These are phyloP conservation scores for Onychostruthus taczanowskii DNA, from an alignment of 2,113 vertebrate genomes.

Conservation along the genomic window DNA sequence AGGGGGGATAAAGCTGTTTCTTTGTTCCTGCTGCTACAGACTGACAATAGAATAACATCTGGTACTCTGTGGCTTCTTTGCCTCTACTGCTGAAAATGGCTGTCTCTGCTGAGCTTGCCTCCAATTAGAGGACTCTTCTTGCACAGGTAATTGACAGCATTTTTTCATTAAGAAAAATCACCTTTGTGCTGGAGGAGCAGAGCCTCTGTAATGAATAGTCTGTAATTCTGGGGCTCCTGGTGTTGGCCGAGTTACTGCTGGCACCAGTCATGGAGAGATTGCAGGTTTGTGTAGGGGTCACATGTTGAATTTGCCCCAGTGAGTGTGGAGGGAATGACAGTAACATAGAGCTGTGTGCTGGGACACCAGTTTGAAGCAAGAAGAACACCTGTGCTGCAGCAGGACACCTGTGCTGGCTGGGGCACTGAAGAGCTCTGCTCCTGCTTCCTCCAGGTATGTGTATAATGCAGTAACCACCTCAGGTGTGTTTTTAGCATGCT, in stretches of 20 bases:
- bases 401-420: background rate
- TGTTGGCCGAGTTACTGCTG: background rate
- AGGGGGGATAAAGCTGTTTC: background rate
- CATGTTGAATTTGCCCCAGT: no score
- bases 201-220: background rate
- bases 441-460: background rate
- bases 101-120: background rate
- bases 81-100: background rate
- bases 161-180: background rate
- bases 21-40: background rate
- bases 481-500: background rate
- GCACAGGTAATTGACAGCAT: no score
- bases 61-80: background rate
- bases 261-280: accelerated
- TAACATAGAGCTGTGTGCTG: background rate
- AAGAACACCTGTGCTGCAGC: background rate
- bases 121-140: background rate
- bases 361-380: background rate
- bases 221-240: no score
- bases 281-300: background rate
- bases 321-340: no score
- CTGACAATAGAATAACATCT: background rate
- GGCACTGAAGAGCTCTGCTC: no score
- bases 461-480: background rate
- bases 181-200: background rate